Conservation (phyloP, 2,113 vertebrate genomes). For the Microtus pennsylvanicus region DNA sequence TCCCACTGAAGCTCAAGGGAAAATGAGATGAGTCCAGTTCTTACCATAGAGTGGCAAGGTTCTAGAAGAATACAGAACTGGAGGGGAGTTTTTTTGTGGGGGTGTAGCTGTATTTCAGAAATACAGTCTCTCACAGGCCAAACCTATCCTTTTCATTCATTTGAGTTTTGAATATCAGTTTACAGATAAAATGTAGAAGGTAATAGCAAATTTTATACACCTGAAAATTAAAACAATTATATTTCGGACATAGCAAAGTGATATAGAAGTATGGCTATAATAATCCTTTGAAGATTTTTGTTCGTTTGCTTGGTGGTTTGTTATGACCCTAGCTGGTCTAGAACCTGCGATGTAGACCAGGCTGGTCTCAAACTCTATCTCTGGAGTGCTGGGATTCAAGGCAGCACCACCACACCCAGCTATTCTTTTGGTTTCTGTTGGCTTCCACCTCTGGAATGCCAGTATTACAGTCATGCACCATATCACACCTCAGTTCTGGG, state of each 20-base stretch:
- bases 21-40: neutral
- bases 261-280: neutral
- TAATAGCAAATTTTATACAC: neutral
- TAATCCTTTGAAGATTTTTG: neutral
- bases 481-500: neutral
- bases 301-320: neutral
- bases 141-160: neutral
- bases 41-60: neutral
- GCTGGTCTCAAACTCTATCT: neutral
- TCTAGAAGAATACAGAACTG: neutral
- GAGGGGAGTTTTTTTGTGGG: neutral
- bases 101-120: neutral
- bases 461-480: neutral
- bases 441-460: neutral
- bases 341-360: neutral
- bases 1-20: neutral
- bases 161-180: conserved; percentile 6
- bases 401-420: neutral
- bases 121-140: neutral
- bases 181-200: neutral
- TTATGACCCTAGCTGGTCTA: neutral
- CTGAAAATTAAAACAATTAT: neutral
- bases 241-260: neutral
- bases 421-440: neutral
- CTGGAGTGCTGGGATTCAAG: neutral